Conservation (phyloP, 2,888 invertebrate genomes). For the Sphaerophoria rueppellii region DNA sequence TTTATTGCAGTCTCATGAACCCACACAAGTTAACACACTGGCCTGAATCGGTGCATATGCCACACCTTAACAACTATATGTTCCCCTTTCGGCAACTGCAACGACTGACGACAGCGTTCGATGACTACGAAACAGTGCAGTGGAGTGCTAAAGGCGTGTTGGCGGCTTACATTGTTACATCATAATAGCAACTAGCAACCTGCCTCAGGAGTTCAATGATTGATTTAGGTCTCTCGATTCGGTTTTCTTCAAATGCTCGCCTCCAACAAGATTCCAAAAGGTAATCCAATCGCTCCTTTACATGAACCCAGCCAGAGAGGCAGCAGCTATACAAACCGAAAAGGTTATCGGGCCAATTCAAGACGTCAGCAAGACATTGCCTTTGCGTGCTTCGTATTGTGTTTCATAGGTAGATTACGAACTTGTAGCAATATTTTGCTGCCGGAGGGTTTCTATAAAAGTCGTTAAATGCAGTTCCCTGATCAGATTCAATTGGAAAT, state of each 20-base stretch:
- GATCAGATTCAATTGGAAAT: constrained; percentile 62
- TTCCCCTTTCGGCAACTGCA: too few relatives aligned
- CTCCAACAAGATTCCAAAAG: not conserved
- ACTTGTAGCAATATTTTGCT: not conserved
- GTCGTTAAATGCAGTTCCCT: constrained; percentile 54
- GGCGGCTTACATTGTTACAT: constrained; percentile 50
- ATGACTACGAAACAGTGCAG: not conserved
- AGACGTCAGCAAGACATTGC: constrained; percentile 51
- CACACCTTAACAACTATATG: constrained; percentile 52
- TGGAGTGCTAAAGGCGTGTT: not conserved
- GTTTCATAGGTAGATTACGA: not conserved
- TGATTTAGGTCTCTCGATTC: constrained; percentile 54
- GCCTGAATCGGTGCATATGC: constrained; percentile 33
- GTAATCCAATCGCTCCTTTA: not conserved
- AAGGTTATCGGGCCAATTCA: constrained; percentile 59
- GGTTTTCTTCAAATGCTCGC: constrained; percentile 39
- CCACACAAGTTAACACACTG: constrained; percentile 40
- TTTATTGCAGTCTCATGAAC: constrained; percentile 1
- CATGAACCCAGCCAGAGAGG: not conserved
- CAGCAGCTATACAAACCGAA: not conserved
- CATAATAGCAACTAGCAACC: constrained; percentile 47
- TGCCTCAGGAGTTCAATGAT: constrained; percentile 60
- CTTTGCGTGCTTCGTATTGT: constrained; percentile 33
- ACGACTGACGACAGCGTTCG: too few relatives aligned
- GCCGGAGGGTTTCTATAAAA: constrained; percentile 1